Percentiles rank a stretch among this genome's conserved stretches.
These are phyloP conservation scores for Glyphotaelius pellucidus DNA, from an alignment of 2,888 invertebrate species.

Conservation along the genomic window DNA sequence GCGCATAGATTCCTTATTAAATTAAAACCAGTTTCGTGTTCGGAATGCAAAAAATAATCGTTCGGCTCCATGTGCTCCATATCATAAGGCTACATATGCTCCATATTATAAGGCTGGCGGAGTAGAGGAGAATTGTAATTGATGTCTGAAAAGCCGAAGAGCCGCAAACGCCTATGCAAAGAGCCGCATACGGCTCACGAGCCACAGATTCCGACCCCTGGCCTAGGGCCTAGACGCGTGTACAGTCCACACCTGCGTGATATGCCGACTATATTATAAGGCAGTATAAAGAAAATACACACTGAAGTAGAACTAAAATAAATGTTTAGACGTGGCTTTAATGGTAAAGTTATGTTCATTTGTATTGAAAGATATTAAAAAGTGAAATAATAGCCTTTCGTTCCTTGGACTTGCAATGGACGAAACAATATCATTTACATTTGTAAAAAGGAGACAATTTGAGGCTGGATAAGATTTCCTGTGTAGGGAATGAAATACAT, in stretches of 20 bases:
- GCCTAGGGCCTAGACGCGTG: background rate
- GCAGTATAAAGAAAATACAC: background rate
- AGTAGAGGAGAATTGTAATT: too few species aligned
- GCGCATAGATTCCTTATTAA: too few species aligned
- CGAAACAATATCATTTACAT: background rate
- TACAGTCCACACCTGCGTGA: background rate
- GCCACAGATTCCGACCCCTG: too few species aligned
- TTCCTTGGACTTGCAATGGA: background rate
- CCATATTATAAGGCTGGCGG: too few species aligned
- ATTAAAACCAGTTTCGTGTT: too few species aligned
- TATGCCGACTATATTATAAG: background rate
- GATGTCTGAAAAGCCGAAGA: too few species aligned
- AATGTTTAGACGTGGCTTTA: background rate
- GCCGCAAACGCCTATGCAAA: too few species aligned
- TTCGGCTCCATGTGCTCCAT: too few species aligned
- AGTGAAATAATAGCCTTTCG: too few species aligned
- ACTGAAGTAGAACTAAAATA: background rate
- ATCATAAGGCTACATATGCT: too few species aligned
- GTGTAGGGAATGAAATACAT: background rate
- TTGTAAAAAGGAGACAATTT: background rate
- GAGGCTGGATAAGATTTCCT: background rate
- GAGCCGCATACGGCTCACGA: too few species aligned
- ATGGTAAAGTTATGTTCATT: background rate
- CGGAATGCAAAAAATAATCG: too few species aligned
- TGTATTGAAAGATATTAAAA: background rate